Base-by-base conservation (phyloP, 2,888 invertebrate species). In the Ennomos quercinarius region DNA sequence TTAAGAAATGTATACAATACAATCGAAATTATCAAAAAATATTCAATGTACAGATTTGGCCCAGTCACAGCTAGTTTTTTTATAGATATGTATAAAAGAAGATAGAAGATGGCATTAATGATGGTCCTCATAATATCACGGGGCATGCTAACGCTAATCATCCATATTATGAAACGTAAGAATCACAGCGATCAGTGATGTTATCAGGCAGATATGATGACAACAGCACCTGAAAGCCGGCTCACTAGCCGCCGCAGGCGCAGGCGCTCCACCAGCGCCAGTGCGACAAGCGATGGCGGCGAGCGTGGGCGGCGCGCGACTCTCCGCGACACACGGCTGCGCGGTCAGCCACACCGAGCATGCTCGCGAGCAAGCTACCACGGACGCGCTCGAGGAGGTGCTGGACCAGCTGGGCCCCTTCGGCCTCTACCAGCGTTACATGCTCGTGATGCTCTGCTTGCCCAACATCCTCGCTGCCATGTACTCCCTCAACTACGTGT, bases 401-500 rank as follows among this genome's bases (percentile, higher is more conserved):
- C 71, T 91, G 64, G 78, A 76, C n/a, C 82, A 78, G 69, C 83
- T 91, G 43, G 89, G 91, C 9, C 85, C 87, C 52, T 91, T 91
- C 73, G 87, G 89, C 9, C 74, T 87, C 34, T 91, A 91, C 78
- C 91, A 91, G 68, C 78, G 83, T 6, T 90, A 87, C 66, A 72
- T 79, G 60, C 72, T 90, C 48, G 35, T 83, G 37, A 75, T 91
- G 74, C 76, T 89, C 56, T 87, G 86, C 63, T 61, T 94, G 49
- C 93, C 94, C n/a, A 88, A 91, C 65, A 63, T 93, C 52, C 83
- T 94, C 48, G 83, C 93, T 2, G 92, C 93, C 36, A 90, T 93
- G 81, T 93, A 92, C 73, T 86, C 92, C 2, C 81, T 94, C 48
- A 93, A 91, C 73, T 94, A 93, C 68, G 88, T 94, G 57, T 94